Percentiles rank a stretch among this genome's conserved stretches.
phyloP scores from a whole-genome alignment of 2,888 invertebrate genomes.

The Apamea epomidion region DNA sequence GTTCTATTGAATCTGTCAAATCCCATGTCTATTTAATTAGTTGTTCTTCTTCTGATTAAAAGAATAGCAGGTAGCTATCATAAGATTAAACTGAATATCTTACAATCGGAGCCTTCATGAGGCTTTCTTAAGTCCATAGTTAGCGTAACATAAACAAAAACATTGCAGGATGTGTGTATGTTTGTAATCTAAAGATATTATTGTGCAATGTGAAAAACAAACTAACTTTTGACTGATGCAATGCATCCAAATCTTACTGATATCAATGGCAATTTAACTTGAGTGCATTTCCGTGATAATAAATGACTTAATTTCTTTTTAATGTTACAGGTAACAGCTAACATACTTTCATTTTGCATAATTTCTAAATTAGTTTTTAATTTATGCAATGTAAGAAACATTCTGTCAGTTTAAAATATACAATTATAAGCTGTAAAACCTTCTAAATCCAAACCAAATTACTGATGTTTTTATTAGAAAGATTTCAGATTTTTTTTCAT shows the following conservation, averaged over 20 bases:
- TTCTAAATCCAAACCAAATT: not conserved
- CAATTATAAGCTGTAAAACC: not conserved
- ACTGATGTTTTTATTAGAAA: not conserved
- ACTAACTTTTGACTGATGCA: constrained; percentile 48
- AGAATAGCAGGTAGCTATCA: not conserved
- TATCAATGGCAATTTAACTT: not conserved
- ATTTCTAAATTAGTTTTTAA: not conserved
- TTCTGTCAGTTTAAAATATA: not conserved
- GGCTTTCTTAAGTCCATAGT: not conserved
- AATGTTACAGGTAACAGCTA: no score
- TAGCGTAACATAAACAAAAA: constrained; percentile 8
- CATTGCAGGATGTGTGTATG: not conserved
- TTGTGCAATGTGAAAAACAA: constrained; percentile 43
- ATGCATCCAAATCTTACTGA: constrained; percentile 9
- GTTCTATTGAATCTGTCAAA: not conserved
- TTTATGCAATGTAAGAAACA: not conserved
- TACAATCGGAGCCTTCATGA: not conserved
- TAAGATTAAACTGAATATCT: not conserved
- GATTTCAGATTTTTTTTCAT: not conserved
- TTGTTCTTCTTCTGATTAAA: no score
- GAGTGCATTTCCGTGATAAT: not conserved
- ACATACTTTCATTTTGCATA: constrained; percentile 1
- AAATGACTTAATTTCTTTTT: not conserved
- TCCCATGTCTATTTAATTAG: no score
- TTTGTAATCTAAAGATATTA: constrained; percentile 38